Conservation (phyloP, 1,140 invertebrate species). For the Phthorimaea operculella region DNA sequence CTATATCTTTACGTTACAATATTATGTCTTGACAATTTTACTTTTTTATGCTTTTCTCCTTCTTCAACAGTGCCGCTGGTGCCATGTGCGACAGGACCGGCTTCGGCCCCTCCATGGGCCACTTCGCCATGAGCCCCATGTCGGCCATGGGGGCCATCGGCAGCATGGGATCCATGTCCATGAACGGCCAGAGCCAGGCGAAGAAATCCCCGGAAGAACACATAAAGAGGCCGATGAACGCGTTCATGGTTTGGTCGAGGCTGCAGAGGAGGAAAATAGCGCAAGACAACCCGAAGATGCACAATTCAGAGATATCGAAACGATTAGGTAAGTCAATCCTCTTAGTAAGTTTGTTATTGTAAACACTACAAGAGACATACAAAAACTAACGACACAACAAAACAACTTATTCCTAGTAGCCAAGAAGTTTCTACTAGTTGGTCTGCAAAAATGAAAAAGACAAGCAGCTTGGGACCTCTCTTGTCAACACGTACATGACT, state of each 20-base stretch:
- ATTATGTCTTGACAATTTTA: neutral
- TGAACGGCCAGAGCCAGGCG: conserved; percentile 51
- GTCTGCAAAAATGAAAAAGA: no score
- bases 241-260: conserved; percentile 91
- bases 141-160: conserved; percentile 59
- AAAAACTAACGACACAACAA: no score
- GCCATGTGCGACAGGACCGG: conserved; percentile 62
- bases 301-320: conserved; percentile 98
- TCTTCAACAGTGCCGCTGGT: conserved; percentile 60
- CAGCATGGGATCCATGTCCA: conserved; percentile 55
- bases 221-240: conserved; percentile 89
- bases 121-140: conserved; percentile 59
- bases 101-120: conserved; percentile 54
- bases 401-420: no score
- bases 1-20: no score
- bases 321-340: conserved; percentile 78
- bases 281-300: conserved; percentile 98
- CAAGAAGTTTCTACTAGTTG: no score
- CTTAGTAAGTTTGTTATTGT: conserved; percentile 1
- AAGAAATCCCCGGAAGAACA: conserved; percentile 79
- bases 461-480: no score
- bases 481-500: no score
- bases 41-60: conserved; percentile 5
- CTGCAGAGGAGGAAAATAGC: conserved; percentile 92
- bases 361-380: no score